phyloP scores from a whole-genome alignment of 2,888 invertebrate genomes.

The Balanococcus diminutus region DNA sequence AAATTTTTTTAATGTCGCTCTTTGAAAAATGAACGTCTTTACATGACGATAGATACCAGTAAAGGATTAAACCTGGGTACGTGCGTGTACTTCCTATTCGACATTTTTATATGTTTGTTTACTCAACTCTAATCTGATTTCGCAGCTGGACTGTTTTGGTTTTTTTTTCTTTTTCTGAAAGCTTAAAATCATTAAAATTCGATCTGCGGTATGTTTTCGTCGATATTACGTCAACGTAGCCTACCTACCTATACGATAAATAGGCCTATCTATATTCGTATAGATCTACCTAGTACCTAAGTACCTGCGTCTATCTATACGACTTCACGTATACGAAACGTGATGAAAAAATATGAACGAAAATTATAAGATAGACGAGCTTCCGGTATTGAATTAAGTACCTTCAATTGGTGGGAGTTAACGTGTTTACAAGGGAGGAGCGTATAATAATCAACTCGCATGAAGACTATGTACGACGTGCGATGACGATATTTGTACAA shows the following conservation, averaged over 20 bases:
- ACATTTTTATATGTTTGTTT: conserved; percentile 22
- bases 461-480: neutral
- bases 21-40: neutral
- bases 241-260: neutral
- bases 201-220: conserved; percentile 2
- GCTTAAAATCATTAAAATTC: neutral
- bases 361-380: conserved; percentile 26
- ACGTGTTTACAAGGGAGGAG: conserved; percentile 5
- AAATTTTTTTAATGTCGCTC: neutral
- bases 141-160: conserved; percentile 13
- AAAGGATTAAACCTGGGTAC: conserved; percentile 21
- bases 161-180: neutral
- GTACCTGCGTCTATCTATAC: too few relatives aligned
- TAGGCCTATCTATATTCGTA: too few relatives aligned
- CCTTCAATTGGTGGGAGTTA: conserved; percentile 34
- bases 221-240: neutral
- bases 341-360: conserved; percentile 17
- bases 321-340: too few relatives aligned
- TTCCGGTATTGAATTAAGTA: conserved; percentile 35
- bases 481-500: neutral
- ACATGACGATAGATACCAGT: conserved; percentile 7
- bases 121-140: conserved; percentile 34
- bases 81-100: neutral
- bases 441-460: neutral
- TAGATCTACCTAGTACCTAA: too few relatives aligned